Conservation (phyloP, 2,797 vertebrate species). For the Margarornis squamiger region DNA sequence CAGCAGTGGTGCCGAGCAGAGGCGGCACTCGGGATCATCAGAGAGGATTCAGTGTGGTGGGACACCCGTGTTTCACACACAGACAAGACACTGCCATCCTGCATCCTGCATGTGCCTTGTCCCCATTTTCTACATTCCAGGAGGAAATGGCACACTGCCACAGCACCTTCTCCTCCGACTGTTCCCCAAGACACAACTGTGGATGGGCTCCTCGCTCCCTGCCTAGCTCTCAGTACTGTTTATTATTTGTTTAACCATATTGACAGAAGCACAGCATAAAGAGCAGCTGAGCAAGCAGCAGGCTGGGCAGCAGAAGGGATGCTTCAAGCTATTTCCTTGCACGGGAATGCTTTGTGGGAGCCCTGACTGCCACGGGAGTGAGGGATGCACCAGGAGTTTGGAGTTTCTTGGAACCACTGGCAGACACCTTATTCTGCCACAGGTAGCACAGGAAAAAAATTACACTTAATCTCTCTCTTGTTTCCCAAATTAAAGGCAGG, state of each 20-base stretch:
- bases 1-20: not conserved
- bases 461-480: not conserved
- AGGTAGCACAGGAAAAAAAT: not conserved
- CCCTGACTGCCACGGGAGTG: fast-evolving
- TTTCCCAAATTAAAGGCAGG: not conserved
- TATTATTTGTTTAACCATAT: not conserved
- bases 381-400: not conserved
- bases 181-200: not conserved
- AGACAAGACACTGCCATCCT: not conserved
- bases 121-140: fast-evolving
- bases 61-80: not conserved
- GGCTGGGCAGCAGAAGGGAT: not conserved
- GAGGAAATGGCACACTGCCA: not conserved
- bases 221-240: not conserved
- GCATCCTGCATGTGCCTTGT: not conserved
- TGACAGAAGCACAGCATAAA: not conserved
- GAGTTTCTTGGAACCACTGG: not conserved
- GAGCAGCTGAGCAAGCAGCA: not conserved
- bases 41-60: not conserved
- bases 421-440: not conserved
- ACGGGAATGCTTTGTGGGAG: fast-evolving
- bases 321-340: not conserved
- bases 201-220: not conserved
- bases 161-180: not conserved
- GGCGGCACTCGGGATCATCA: not conserved